A percentile compares a stretch with the other conserved stretches of the same genome.
Evolutionary conservation across 2,888 invertebrate species (phyloP).

Genomic region (Panopea generosa): DNA sequence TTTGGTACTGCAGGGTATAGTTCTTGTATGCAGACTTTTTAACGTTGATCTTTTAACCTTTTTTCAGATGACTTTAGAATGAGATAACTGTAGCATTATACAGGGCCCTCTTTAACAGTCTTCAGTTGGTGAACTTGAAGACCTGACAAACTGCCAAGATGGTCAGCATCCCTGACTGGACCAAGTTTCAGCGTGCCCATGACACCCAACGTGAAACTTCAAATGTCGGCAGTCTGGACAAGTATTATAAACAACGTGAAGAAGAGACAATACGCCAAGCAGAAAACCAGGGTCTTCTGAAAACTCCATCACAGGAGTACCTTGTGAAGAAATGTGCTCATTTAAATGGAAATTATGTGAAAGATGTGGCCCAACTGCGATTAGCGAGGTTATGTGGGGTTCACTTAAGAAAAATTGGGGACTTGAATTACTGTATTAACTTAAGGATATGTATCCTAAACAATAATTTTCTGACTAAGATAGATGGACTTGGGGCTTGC

Average conservation of each 20-base stretch:
- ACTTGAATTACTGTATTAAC: slow-evolving; percentile 78
- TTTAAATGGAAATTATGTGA: slow-evolving; percentile 55
- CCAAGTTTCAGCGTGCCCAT: slow-evolving; percentile 75
- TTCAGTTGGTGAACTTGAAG: neutral
- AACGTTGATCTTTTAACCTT: too few species aligned
- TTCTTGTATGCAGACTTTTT: too few species aligned
- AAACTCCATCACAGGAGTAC: slow-evolving; percentile 72
- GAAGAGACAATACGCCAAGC: slow-evolving; percentile 79
- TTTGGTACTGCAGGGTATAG: too few species aligned
- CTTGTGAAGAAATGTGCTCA: slow-evolving; percentile 70
- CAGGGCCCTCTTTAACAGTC: too few species aligned
- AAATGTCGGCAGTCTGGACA: slow-evolving; percentile 61
- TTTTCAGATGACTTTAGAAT: too few species aligned
- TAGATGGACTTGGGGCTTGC: slow-evolving; percentile 80
- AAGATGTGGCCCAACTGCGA: slow-evolving; percentile 71
- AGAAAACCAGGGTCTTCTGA: slow-evolving; percentile 78
- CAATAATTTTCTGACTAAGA: slow-evolving; percentile 82
- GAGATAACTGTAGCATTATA: too few species aligned
- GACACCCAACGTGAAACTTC: slow-evolving; percentile 64
- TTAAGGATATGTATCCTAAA: slow-evolving; percentile 79
- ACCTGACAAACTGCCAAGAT: slow-evolving; percentile 61
- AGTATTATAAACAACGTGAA: slow-evolving; percentile 79
- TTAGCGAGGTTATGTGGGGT: slow-evolving; percentile 74
- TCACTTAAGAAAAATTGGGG: slow-evolving; percentile 80
- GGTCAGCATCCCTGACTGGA: slow-evolving; percentile 84